Evolutionary conservation across 2,797 vertebrate species (phyloP).

Genomic region (Petrocephalus sullivani): DNA sequence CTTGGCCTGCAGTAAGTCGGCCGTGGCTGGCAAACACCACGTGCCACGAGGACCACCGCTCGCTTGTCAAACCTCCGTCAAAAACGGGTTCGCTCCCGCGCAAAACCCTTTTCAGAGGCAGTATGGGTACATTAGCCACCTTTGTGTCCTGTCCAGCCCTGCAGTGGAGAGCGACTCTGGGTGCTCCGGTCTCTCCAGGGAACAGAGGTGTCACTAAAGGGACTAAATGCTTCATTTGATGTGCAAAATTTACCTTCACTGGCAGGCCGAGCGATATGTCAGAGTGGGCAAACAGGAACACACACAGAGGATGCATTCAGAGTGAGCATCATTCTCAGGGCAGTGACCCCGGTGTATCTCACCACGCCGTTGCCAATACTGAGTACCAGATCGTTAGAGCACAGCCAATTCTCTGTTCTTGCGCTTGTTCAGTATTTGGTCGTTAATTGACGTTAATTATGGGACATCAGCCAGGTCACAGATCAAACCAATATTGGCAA

Average conservation of each 20-base stretch:
- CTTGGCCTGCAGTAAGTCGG: not conserved
- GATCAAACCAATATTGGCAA: not conserved
- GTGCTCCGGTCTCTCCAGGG: not conserved
- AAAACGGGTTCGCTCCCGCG: not conserved
- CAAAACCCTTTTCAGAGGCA: not conserved
- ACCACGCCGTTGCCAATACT: not conserved
- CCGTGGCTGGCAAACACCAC: too few relatives aligned
- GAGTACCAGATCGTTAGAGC: not conserved
- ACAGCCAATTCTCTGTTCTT: not conserved
- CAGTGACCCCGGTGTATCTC: not conserved
- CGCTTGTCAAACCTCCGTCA: not conserved
- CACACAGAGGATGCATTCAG: not conserved
- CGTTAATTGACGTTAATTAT: not conserved
- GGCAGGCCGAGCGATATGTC: not conserved
- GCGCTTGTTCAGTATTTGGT: not conserved
- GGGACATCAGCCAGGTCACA: not conserved
- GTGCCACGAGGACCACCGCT: not conserved
- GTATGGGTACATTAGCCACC: not conserved
- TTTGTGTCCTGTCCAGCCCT: not conserved
- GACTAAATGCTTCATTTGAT: not conserved
- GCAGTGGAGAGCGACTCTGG: not conserved
- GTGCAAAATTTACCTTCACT: not conserved
- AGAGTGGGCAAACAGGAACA: not conserved
- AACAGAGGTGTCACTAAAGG: not conserved
- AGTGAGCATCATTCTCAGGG: not conserved